Conservation (phyloP, 2,113 vertebrate genomes). For the Struthidea cinerea region DNA sequence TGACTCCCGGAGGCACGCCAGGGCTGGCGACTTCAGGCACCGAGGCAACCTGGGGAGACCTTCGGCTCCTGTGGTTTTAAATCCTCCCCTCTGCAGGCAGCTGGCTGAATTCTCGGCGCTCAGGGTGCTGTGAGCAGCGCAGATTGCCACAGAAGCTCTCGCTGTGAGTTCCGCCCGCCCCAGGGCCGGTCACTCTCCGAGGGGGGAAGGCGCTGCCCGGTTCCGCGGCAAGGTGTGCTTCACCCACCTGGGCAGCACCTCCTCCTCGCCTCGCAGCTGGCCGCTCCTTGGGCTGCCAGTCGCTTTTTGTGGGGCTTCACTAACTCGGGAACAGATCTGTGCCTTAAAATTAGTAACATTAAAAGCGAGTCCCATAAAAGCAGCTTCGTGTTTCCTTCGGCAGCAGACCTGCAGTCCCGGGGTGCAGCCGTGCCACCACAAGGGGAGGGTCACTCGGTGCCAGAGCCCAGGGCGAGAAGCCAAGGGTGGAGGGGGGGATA, state of each 20-base stretch:
- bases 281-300: neutral
- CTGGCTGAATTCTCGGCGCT: neutral
- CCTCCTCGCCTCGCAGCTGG: neutral
- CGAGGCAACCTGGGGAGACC: neutral
- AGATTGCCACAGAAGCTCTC: neutral
- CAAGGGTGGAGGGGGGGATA: neutral
- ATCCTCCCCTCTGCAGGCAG: neutral
- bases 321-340: neutral
- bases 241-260: neutral
- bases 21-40: neutral
- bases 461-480: neutral
- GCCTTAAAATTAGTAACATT: neutral
- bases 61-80: neutral
- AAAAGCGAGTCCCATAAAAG: neutral
- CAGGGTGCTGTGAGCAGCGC: neutral
- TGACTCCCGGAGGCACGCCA: neutral
- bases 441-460: neutral
- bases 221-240: neutral
- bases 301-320: neutral
- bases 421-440: rapidly evolving
- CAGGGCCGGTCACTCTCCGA: neutral
- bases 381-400: neutral
- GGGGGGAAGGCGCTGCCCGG: neutral
- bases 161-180: neutral
- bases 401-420: neutral